Conservation (phyloP, 2,888 invertebrate genomes). For the Cataglyphis altisquamis region DNA sequence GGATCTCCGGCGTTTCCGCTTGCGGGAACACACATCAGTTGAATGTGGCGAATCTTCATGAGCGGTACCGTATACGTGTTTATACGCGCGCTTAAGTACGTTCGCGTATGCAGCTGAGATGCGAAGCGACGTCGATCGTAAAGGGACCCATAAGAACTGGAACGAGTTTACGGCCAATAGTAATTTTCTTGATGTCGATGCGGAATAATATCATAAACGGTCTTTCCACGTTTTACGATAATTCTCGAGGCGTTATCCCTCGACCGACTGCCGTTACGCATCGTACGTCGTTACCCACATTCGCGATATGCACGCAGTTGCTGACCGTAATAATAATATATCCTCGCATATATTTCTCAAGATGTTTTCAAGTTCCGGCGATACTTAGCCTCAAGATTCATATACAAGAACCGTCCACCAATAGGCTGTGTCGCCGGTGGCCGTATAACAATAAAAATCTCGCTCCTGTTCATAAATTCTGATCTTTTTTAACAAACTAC, state of each 20-base stretch:
- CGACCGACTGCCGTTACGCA: conserved; percentile 52
- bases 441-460: conserved; percentile 32
- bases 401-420: conserved; percentile 29
- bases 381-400: background rate
- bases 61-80: background rate
- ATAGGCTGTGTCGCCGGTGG: background rate
- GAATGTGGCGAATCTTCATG: background rate
- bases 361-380: conserved; percentile 31
- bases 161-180: conserved; percentile 73
- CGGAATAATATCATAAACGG: conserved; percentile 77
- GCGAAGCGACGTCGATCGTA: conserved; percentile 66
- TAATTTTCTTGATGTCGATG: conserved; percentile 68
- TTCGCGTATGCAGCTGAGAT: conserved; percentile 48
- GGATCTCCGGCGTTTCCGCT: conserved; percentile 45
- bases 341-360: conserved; percentile 39
- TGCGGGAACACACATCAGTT: conserved; percentile 12
- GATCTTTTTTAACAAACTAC: conserved; percentile 39
- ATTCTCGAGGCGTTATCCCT: conserved; percentile 65
- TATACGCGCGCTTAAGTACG: conserved; percentile 20
- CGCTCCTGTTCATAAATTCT: conserved; percentile 24
- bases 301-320: conserved; percentile 1
- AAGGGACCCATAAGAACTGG: conserved; percentile 62
- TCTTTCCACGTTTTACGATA: conserved; percentile 74
- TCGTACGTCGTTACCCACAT: conserved; percentile 18
- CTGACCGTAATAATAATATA: conserved; percentile 15